Percentiles rank a stretch among this genome's conserved stretches.
Conservation (phyloP, 2,113 vertebrate genomes). For the Leuciscus idus region DNA sequence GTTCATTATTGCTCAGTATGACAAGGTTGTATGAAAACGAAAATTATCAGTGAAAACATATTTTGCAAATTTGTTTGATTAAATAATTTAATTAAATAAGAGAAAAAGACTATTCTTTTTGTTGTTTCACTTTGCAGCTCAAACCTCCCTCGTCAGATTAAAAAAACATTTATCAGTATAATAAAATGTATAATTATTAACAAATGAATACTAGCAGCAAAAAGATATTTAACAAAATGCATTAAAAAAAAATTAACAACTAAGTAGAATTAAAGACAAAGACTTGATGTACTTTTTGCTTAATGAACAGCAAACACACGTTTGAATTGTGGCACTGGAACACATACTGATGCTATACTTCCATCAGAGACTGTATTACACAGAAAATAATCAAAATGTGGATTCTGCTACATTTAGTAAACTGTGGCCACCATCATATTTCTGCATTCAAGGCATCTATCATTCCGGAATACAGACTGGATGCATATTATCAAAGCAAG, state of each 20-base stretch:
- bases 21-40: neutral
- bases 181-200: too few species aligned
- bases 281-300: neutral
- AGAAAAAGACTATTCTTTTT: neutral
- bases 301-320: too few species aligned
- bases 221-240: neutral
- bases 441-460: neutral
- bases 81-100: neutral
- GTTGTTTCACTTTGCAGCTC: neutral
- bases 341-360: neutral
- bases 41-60: neutral
- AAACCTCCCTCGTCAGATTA: neutral
- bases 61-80: too few species aligned
- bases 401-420: neutral
- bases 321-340: neutral
- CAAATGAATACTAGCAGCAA: neutral
- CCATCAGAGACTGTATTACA: neutral
- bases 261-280: neutral
- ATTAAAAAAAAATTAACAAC: neutral
- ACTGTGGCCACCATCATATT: neutral
- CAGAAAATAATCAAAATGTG: neutral
- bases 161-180: neutral
- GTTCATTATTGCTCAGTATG: neutral
- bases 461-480: neutral
- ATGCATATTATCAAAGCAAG: neutral